Evolutionary conservation across 2,113 vertebrate genomes (phyloP).

Genomic region (Chionodraco myersi): DNA sequence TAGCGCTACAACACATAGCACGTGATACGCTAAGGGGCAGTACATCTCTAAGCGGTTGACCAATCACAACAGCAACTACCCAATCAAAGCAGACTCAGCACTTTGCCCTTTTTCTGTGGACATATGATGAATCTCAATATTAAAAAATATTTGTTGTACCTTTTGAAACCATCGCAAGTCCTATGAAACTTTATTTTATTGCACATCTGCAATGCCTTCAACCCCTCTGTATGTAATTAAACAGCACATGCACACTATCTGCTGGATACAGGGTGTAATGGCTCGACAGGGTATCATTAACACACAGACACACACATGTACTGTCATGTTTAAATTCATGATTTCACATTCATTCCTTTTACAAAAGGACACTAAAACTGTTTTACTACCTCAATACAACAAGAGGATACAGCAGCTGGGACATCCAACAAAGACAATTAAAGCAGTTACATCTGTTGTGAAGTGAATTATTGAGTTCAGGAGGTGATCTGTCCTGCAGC

Average conservation of each 20-base stretch:
- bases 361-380: background rate
- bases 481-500: background rate
- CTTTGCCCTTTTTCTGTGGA: too few species aligned
- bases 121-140: too few species aligned
- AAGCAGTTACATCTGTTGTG: background rate
- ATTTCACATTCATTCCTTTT: slow-evolving; percentile 5
- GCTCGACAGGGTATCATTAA: slow-evolving; percentile 4
- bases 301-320: background rate
- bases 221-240: background rate
- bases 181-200: background rate
- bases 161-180: background rate
- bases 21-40: too few species aligned
- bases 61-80: too few species aligned
- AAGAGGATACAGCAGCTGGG: background rate
- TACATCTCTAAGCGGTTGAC: too few species aligned
- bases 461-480: background rate
- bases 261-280: slow-evolving; percentile 45
- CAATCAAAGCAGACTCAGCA: too few species aligned
- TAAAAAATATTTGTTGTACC: background rate
- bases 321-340: background rate
- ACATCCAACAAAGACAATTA: background rate
- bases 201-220: too few species aligned
- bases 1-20: too few species aligned
- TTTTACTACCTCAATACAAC: background rate
- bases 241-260: slow-evolving; percentile 43